Evolutionary conservation across 2,888 invertebrate species (phyloP).

Genomic region (Drosophila subquinaria): DNA sequence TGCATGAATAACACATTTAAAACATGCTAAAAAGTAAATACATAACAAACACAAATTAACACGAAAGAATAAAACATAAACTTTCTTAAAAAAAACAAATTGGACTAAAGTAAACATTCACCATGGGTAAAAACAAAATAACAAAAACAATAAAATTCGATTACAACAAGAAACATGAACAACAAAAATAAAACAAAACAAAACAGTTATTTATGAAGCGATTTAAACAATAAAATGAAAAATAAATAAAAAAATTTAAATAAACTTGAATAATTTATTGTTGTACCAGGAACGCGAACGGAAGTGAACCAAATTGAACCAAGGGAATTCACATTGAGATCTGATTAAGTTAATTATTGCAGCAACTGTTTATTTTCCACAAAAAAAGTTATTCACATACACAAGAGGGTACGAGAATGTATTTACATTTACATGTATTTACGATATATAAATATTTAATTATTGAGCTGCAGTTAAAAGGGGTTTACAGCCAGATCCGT

Average conservation of each 20-base stretch:
- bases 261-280: conserved; percentile 44
- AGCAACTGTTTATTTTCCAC: conserved; percentile 36
- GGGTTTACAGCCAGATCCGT: conserved; percentile 40
- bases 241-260: conserved; percentile 66
- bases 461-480: conserved; percentile 29
- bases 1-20: conserved; percentile 65
- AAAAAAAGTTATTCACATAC: conserved; percentile 33
- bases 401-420: conserved; percentile 6
- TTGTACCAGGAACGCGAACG: conserved; percentile 33
- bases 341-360: conserved; percentile 32
- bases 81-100: conserved; percentile 44
- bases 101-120: conserved; percentile 62
- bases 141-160: conserved; percentile 61
- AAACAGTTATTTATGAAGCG: conserved; percentile 73
- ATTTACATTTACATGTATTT: conserved; percentile 1
- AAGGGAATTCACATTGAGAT: conserved; percentile 51
- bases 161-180: conserved; percentile 44
- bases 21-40: conserved; percentile 62
- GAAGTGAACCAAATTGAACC: conserved; percentile 33
- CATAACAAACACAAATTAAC: conserved; percentile 53
- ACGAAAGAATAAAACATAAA: conserved; percentile 40
- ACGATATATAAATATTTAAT: conserved; percentile 30
- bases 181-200: conserved; percentile 45
- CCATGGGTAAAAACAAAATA: conserved; percentile 51
- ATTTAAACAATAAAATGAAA: conserved; percentile 78